phyloP scores from a whole-genome alignment of 2,888 invertebrate genomes.

The Megastigmus dorsalis region DNA sequence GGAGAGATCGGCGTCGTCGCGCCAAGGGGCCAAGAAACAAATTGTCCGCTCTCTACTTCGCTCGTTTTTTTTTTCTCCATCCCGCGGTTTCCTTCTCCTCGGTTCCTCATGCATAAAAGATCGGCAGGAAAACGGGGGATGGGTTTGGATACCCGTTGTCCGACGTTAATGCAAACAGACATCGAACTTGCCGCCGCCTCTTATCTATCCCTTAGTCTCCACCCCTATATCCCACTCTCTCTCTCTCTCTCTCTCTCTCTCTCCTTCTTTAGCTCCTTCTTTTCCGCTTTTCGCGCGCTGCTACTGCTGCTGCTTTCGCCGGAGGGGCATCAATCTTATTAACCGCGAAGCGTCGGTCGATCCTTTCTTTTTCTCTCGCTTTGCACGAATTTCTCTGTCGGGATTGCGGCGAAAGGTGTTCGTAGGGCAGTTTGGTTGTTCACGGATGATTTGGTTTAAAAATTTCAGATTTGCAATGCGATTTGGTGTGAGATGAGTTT shows the following conservation, averaged over 20 bases:
- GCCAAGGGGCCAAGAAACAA: neutral
- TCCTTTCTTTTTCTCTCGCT: neutral
- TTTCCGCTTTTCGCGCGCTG: no score
- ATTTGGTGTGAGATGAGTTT: no score
- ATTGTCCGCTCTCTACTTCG: neutral
- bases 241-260: conserved; percentile 32
- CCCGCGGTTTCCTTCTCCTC: neutral
- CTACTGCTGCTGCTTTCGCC: no score
- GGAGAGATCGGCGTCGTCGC: no score
- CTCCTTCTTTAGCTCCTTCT: neutral
- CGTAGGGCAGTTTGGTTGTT: no score
- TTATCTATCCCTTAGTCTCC: no score
- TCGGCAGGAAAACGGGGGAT: no score
- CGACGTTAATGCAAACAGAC: conserved; percentile 66
- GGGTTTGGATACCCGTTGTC: no score
- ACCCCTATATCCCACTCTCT: no score
- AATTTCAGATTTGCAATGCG: no score
- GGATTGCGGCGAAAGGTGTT: neutral
- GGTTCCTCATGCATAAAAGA: conserved; percentile 67
- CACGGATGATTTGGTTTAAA: no score
- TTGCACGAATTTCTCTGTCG: neutral
- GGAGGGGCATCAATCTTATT: conserved; percentile 66
- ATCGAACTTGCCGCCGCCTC: conserved; percentile 58
- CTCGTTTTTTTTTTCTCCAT: neutral
- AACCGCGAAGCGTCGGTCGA: conserved; percentile 57